Percentiles rank a stretch among this genome's conserved stretches.
Evolutionary conservation across 2,113 vertebrate species (phyloP).

Genomic region (Arvicanthis niloticus): DNA sequence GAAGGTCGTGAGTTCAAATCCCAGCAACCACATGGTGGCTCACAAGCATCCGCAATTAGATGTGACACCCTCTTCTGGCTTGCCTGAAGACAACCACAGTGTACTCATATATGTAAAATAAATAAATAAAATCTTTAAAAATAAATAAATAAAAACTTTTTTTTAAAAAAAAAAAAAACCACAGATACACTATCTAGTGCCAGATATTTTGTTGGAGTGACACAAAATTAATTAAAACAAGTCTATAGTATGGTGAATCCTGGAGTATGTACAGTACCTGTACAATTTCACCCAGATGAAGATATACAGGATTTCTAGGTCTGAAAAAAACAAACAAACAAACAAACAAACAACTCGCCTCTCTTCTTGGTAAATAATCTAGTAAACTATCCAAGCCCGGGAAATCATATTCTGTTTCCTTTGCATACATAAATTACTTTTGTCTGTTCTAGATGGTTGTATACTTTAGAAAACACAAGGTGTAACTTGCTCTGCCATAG

Average conservation of each 20-base stretch:
- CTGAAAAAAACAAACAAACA: not conserved
- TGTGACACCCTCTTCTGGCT: no score
- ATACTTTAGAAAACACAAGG: not conserved
- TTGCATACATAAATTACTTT: not conserved
- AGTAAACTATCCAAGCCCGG: not conserved
- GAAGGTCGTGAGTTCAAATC: no score
- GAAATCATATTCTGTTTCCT: not conserved
- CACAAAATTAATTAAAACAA: not conserved
- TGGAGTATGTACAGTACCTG: not conserved
- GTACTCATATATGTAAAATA: no score
- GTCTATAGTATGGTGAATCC: not conserved
- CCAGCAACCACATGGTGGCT: no score
- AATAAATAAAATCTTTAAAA: no score
- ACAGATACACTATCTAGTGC: not conserved
- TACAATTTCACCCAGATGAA: conserved; percentile 14
- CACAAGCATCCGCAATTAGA: no score
- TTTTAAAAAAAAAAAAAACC: no score
- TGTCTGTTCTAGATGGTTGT: conserved; percentile 8
- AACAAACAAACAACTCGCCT: not conserved
- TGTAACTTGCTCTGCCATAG: not conserved
- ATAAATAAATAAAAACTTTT: no score
- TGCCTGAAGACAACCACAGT: no score
- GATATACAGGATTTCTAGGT: conserved; percentile 15
- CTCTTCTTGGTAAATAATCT: not conserved
- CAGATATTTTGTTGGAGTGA: not conserved